Evolutionary conservation across 2,113 vertebrate species (phyloP).

Genomic region (Brachypteracias leptosomus): DNA sequence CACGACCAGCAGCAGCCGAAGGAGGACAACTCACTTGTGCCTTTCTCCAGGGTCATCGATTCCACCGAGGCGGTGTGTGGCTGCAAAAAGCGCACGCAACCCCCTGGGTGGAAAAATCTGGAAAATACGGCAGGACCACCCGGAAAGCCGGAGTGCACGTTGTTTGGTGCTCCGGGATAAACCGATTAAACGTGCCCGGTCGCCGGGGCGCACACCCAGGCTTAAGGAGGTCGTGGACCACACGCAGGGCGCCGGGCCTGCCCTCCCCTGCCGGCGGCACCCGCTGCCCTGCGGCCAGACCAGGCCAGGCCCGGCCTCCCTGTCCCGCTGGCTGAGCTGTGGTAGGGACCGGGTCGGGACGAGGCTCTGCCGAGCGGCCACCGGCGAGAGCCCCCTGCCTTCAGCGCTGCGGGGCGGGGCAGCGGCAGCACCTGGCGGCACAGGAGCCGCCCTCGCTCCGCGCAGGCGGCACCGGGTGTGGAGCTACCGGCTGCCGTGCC

Average conservation of each 20-base stretch:
- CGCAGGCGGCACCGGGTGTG: not conserved
- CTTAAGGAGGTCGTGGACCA: not conserved
- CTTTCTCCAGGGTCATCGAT: accelerated
- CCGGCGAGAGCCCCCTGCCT: not conserved
- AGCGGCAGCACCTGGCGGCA: not conserved
- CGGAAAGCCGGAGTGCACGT: accelerated
- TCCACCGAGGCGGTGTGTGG: accelerated
- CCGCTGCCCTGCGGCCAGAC: not conserved
- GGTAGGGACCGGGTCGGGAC: no score
- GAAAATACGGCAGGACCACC: not conserved
- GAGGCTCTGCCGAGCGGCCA: not conserved
- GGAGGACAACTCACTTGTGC: accelerated
- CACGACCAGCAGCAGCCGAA: accelerated
- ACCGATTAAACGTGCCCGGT: accelerated
- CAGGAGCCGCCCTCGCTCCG: no score
- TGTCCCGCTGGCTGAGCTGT: not conserved
- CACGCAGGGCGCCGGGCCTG: not conserved
- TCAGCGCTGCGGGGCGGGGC: not conserved
- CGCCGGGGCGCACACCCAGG: no score
- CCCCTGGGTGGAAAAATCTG: not conserved
- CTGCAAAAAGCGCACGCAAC: not conserved
- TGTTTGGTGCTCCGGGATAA: accelerated
- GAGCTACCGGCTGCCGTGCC: not conserved
- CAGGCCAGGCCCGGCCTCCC: not conserved
- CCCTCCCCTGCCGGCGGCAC: not conserved